Evolutionary conservation across 2,113 vertebrate genomes (phyloP).

Genomic region (Neolamprologus caudopunctatus): DNA sequence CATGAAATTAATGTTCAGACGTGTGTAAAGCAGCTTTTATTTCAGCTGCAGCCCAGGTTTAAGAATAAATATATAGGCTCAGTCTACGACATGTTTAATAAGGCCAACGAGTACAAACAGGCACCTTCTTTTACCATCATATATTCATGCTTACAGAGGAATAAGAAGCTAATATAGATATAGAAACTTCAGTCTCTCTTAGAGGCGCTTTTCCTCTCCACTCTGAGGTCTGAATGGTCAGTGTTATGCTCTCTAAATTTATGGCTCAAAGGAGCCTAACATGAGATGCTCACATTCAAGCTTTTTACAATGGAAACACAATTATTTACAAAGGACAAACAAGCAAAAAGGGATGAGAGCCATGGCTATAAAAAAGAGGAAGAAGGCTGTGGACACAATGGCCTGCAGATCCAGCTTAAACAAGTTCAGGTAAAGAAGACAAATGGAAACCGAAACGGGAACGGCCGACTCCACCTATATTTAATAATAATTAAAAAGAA

Average conservation of each 20-base stretch:
- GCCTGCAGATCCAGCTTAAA: neutral
- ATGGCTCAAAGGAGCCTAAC: neutral
- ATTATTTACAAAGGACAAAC: neutral
- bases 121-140: neutral
- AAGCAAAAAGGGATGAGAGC: neutral
- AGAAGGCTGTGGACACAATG: neutral
- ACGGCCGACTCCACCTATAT: rapidly evolving
- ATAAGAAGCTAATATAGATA: neutral
- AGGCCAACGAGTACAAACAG: neutral
- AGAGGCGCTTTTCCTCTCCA: neutral
- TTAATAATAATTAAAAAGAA: neutral
- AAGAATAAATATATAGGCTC: neutral
- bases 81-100: neutral
- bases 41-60: neutral
- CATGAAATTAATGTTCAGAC: neutral
- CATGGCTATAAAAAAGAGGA: neutral
- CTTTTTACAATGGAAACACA: neutral
- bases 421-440: neutral
- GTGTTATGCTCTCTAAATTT: neutral
- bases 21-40: neutral
- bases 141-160: neutral
- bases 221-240: neutral
- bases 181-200: neutral
- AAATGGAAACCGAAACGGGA: rapidly evolving
- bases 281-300: neutral